Base-by-base conservation (phyloP, 2,888 invertebrate species). In the Trissolcus japonicus region DNA sequence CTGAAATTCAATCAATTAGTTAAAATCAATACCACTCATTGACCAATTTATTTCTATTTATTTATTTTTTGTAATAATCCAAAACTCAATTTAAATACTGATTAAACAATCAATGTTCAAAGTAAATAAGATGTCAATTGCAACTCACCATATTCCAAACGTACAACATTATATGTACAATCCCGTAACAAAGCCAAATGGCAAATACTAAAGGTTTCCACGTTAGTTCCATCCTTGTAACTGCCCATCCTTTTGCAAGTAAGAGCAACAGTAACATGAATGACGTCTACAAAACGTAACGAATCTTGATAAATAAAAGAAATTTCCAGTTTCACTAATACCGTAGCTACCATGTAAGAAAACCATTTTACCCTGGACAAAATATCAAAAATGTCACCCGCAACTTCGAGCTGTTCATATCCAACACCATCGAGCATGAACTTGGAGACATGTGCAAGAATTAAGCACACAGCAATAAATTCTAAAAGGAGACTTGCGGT, bases 241-340 rank as follows among this genome's bases (percentile, higher is more conserved):
- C 96, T 4, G 97, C 98, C 98, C 98, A 98, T 56, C 98, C 99
- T 91, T 98, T 98, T 46, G 98, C 98, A 80, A 99, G 90, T 67
- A 98, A 91, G 66, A 99, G 91, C 50, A 99, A 91, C 68, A 98
- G 91, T 81, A 99, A 90, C 96, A 98, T 98, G 87, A 98, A 97
- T 6, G 97, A 92, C 55, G 97, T 96, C 95, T 97, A 91, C 1
- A 51, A 51, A 51, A 19, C 16, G 14, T 14, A 46, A 9, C 6
- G 4, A 13, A 51, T 51, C 11, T 19, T 3, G 14, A 21, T 51
- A 51, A 51, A 17, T 14, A 51, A 17, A 19, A 21, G 9, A 43
- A n/a, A 43, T 46, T 14, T 46, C 7, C 6, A 46, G 11, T 46
- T 14, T 16, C 9, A 46, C 4, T 46, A 46, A 14, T 4, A 14